Percentiles rank a stretch among this genome's conserved stretches.
These are phyloP conservation scores for Odontomachus brunneus DNA, from an alignment of 1,140 invertebrate genomes.

Conservation along the genomic window DNA sequence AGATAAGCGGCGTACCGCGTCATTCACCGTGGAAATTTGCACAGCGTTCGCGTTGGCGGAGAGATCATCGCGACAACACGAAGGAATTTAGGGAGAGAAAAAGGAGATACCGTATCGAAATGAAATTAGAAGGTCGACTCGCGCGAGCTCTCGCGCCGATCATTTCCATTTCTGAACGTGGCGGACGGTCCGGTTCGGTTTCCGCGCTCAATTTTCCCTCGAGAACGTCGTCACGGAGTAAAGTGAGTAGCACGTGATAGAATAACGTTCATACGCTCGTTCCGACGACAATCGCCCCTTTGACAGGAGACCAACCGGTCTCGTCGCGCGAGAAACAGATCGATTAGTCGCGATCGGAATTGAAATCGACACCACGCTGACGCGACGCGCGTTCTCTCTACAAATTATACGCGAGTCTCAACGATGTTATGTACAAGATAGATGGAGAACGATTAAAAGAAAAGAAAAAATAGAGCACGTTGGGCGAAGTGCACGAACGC, in stretches of 20 bases:
- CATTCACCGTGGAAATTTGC: no score
- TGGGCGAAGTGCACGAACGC: no score
- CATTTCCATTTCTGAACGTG: conserved; percentile 43
- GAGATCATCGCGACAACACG: background rate
- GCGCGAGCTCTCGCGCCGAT: conserved; percentile 28
- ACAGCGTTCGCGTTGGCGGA: no score
- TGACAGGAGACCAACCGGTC: background rate
- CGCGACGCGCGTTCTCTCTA: background rate
- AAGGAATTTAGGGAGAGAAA: background rate
- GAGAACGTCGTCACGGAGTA: conserved; percentile 29
- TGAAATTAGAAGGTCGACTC: background rate
- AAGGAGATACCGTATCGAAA: conserved; percentile 22
- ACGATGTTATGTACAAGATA: background rate
- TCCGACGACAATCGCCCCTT: conserved; percentile 32
- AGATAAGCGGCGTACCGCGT: no score
- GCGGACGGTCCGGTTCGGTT: conserved; percentile 7
- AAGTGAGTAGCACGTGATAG: conserved; percentile 29
- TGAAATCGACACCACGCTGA: background rate
- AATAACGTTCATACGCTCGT: conserved; percentile 38
- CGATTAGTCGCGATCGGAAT: background rate
- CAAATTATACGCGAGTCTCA: background rate
- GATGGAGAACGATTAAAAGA: background rate
- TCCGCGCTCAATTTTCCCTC: conserved; percentile 33
- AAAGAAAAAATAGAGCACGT: background rate
- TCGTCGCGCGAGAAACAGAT: conserved; percentile 21